Base-by-base conservation (phyloP, 2,888 invertebrate species). In the Melieria crassipennis region DNA sequence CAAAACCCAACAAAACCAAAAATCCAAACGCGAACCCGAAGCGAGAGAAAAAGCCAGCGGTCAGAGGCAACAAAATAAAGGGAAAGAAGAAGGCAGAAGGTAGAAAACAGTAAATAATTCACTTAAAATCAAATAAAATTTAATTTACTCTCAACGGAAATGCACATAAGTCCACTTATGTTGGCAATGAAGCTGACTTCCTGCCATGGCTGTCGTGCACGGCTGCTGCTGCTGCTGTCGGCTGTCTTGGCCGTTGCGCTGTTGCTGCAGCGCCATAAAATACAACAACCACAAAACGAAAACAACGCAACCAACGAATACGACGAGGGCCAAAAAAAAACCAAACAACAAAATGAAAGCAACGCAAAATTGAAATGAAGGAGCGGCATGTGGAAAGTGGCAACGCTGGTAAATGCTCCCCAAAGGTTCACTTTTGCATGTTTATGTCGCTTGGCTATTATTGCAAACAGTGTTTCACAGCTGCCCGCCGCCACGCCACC, bases 91-190 rank as follows among this genome's bases (percentile, higher is more conserved):
- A 57, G 2, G 30, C 30, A 30, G 3, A 30, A 1, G 30, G 30
- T 30, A 30, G 30, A 30, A 16, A 65, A 57, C 45, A 75, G 73
- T 74, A 77, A 78, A 79, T 79, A 79, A 79, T 79, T 77, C 75
- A 77, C 76, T 79, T 79, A 79, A 79, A 79, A 77, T 78, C 79
- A 79, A 80, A 80, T 77, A 75, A 77, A 73, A 79, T 80, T 70
- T 76, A 76, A 77, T 80, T 79, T 77, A 73, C 73, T 79, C 77
- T 78, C 71, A 78, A 74, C 76, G 75, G 74, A 79, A 78, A 74
- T 77, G 75, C 76, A 72, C 73, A 73, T 70, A 73, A 71, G 63
- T 48, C 66, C 71, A 57, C 72, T 75, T 72, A 75, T 65, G 67
- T 57, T 71, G 16, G 63, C 57, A 70, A 70, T 70, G 70, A 50